phyloP scores from a whole-genome alignment of 2,113 vertebrate species.

The Pandion haliaetus region DNA sequence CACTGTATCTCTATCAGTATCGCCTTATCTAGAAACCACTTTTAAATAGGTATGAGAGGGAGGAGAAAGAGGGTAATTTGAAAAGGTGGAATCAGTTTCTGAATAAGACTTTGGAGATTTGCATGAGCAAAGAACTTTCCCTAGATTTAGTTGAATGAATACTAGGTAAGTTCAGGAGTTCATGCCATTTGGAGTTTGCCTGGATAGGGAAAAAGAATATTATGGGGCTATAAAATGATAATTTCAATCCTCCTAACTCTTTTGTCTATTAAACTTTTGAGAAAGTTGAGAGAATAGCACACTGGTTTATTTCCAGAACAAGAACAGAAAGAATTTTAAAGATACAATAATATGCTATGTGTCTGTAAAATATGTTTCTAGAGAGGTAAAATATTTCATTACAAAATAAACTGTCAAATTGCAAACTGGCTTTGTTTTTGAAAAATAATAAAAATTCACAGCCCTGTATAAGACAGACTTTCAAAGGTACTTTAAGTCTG shows the following conservation, averaged over 20 bases:
- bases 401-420: background rate
- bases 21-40: background rate
- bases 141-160: background rate
- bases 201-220: background rate
- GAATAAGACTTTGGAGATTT: background rate
- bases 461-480: background rate
- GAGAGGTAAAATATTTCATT: background rate
- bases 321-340: background rate
- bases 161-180: background rate
- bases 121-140: background rate
- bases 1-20: background rate
- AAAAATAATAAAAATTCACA: background rate
- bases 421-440: background rate
- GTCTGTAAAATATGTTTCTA: background rate
- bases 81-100: background rate
- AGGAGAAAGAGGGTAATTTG: background rate
- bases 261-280: background rate
- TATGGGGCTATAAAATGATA: background rate
- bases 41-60: background rate
- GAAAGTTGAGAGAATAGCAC: background rate
- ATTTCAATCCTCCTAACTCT: background rate
- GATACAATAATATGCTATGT: background rate
- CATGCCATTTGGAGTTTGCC: background rate
- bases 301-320: background rate
- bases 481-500: background rate